These are phyloP conservation scores for Latrodectus geometricus DNA, from an alignment of 1,140 invertebrate species.

Conservation along the genomic window DNA sequence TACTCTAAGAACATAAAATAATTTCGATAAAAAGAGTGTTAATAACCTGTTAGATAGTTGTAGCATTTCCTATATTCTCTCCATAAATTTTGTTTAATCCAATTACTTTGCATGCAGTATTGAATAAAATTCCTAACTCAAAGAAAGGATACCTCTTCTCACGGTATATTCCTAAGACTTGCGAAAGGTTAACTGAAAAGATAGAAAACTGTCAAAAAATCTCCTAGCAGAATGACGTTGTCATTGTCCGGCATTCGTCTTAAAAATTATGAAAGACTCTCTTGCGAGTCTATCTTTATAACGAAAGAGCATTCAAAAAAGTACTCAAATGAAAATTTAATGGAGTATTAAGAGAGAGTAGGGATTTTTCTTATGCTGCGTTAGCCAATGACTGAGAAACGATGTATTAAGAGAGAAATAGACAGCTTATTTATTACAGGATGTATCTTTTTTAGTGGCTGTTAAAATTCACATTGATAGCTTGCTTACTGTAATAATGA, in stretches of 20 bases:
- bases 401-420: constrained; percentile 34
- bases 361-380: constrained; percentile 32
- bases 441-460: constrained; percentile 49
- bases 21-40: no score
- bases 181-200: no score
- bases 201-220: no score
- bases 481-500: neutral
- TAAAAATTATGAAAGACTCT: constrained; percentile 20
- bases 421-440: constrained; percentile 52
- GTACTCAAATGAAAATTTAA: constrained; percentile 39
- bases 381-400: constrained; percentile 48
- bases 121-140: no score
- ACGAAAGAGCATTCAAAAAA: constrained; percentile 40
- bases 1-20: no score
- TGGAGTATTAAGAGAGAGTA: constrained; percentile 34
- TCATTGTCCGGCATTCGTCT: constrained; percentile 12
- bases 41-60: no score
- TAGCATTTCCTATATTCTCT: no score
- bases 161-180: no score
- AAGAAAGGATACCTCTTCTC: no score
- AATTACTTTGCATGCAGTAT: no score
- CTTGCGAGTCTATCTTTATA: constrained; percentile 25
- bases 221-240: neutral
- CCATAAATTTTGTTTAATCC: no score
- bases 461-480: constrained; percentile 32